phyloP scores from a whole-genome alignment of 2,797 vertebrate genomes.

The Lepilemur ruficaudatus region DNA sequence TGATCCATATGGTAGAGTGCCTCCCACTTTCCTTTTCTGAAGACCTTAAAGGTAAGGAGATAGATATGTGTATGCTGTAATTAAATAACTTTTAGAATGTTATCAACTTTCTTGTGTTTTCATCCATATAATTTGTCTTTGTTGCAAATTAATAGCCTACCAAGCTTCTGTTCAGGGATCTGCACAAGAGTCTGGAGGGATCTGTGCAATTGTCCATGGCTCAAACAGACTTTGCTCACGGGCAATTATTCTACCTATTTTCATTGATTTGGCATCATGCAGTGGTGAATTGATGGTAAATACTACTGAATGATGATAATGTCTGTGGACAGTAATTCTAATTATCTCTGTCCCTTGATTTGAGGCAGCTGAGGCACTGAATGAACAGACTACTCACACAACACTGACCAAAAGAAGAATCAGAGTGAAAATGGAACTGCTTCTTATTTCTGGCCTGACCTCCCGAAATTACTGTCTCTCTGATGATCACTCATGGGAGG shows the following conservation, averaged over 20 bases:
- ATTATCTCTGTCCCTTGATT: background rate
- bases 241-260: background rate
- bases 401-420: background rate
- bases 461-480: background rate
- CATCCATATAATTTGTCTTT: background rate
- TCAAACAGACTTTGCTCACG: background rate
- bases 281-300: background rate
- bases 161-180: background rate
- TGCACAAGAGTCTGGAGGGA: background rate
- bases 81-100: constrained; percentile 6
- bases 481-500: background rate
- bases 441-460: background rate
- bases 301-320: background rate
- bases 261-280: background rate
- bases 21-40: background rate
- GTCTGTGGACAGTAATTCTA: background rate
- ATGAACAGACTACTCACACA: background rate
- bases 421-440: background rate
- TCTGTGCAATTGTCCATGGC: background rate
- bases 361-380: background rate
- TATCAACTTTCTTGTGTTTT: background rate
- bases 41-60: background rate
- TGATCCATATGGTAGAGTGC: background rate
- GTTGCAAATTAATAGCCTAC: background rate
- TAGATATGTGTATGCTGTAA: background rate